Base-by-base conservation (phyloP, 1,140 invertebrate genomes). In the Drosophila seguyi region DNA sequence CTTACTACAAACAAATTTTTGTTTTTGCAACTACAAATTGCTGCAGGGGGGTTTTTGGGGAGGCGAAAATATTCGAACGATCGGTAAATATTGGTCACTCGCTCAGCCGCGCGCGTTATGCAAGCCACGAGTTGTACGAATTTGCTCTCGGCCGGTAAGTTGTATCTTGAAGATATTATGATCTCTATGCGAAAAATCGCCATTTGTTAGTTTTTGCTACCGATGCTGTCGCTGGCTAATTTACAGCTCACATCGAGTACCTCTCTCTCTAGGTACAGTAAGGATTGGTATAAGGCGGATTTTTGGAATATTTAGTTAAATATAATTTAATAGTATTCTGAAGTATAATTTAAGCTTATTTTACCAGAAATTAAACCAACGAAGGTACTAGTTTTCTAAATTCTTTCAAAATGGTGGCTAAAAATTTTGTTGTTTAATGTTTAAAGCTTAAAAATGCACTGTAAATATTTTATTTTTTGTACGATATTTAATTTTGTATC, bases 161-260 rank as follows among this genome's bases (percentile, higher is more conserved):
- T 66, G 79, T 75, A 87, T 74, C 72, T 87, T 66, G 65, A 77
- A 74, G 76, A 81, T 90, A 84, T 90, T 87, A 88, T 87, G 84
- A 87, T 84, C 85, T 84, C 67, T 90, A 82, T 88, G 84, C 84
- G 84, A 87, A 87, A 87, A 88, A 61, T 75, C 59, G 66, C 66
- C 48, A 67, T 66, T 79, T 76, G 75, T 56, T 73, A 55, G 57
- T 77, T 42, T 18, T 50, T 65, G 73, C 55, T 47, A 69, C 65
- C 36, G 50, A 36, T 52, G 56, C 57, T 62, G 39, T 52, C 34
- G 62, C 60, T 78, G 79, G 69, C 74, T 79, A 86, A 86, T 86
- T 81, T 81, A 56, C 79, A 71, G 65, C 65, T 61, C 63, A 53
- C 73, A 47, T 10, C 20, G 61, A 38, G 53, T 36, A 20, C 58